These are phyloP conservation scores for Thalassophryne amazonica DNA, from an alignment of 2,797 vertebrate genomes.

Conservation along the genomic window DNA sequence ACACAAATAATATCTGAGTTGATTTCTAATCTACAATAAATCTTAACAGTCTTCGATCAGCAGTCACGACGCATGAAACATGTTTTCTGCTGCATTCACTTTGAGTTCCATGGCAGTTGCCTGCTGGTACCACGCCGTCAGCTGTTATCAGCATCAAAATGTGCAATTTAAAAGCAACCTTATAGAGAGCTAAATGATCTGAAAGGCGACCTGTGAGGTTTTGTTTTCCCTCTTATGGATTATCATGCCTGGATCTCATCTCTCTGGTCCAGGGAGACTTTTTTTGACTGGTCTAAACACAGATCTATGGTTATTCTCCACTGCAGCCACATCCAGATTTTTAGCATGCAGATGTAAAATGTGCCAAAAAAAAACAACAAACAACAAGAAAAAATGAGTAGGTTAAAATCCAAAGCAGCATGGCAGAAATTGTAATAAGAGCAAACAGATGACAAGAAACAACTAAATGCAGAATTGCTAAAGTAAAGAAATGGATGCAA, in stretches of 20 bases:
- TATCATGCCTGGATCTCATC: conserved; percentile 14
- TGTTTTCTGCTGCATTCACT: conserved; percentile 20
- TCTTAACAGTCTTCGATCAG: conserved; percentile 56
- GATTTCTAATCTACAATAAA: conserved; percentile 26
- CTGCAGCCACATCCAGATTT: conserved; percentile 28
- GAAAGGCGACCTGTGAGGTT: conserved; percentile 6
- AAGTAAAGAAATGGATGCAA: not conserved
- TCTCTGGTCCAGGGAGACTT: conserved; percentile 12
- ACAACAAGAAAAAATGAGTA: not conserved
- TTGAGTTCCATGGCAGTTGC: conserved; percentile 3
- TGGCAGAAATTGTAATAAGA: no score
- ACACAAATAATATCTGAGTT: conserved; percentile 1
- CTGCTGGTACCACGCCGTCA: conserved; percentile 11
- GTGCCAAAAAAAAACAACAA: no score
- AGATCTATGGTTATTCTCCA: conserved; percentile 49
- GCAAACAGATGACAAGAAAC: conserved; percentile 1
- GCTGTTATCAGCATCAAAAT: conserved; percentile 14
- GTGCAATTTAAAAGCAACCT: conserved; percentile 40
- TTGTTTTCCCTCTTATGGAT: conserved; percentile 5
- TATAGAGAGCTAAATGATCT: not conserved
- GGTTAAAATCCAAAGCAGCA: not conserved
- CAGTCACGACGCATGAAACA: conserved; percentile 19
- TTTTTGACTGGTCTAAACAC: conserved; percentile 19
- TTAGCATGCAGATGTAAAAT: conserved; percentile 24
- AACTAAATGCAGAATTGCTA: not conserved